phyloP scores from a whole-genome alignment of 2,113 vertebrate genomes.

The Campylomormyrus numenius region DNA sequence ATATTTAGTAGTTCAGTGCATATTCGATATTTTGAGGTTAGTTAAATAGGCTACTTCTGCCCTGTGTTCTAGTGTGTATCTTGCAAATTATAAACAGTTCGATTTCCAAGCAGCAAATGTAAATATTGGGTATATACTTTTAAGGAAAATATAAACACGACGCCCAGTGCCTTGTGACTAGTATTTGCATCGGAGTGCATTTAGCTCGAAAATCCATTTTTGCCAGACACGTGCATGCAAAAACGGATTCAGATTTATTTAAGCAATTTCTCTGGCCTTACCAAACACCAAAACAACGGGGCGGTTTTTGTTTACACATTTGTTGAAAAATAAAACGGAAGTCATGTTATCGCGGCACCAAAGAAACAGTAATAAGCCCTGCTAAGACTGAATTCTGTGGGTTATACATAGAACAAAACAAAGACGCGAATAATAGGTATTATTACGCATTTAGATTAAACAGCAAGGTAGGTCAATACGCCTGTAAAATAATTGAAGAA shows the following conservation, averaged over 20 bases:
- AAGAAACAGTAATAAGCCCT: neutral
- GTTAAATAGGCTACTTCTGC: neutral
- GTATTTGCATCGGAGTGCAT: neutral
- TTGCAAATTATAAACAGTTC: neutral
- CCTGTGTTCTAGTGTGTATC: neutral
- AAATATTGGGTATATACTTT: neutral
- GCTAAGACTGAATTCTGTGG: neutral
- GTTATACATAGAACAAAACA: neutral
- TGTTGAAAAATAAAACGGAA: neutral
- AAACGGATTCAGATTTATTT: neutral
- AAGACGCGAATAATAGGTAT: neutral
- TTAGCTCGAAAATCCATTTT: neutral
- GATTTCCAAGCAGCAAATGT: neutral
- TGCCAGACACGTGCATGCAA: neutral
- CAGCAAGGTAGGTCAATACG: neutral
- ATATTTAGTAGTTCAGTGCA: neutral
- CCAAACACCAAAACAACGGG: neutral
- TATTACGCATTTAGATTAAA: neutral
- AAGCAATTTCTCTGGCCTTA: neutral
- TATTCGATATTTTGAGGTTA: neutral
- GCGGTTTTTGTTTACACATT: neutral
- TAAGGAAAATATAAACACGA: neutral
- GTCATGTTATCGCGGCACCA: neutral
- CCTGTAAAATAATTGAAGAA: neutral
- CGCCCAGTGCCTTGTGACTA: neutral